Evolutionary conservation across 2,888 invertebrate genomes (phyloP).

Genomic region (Sphaerophoria taeniata): DNA sequence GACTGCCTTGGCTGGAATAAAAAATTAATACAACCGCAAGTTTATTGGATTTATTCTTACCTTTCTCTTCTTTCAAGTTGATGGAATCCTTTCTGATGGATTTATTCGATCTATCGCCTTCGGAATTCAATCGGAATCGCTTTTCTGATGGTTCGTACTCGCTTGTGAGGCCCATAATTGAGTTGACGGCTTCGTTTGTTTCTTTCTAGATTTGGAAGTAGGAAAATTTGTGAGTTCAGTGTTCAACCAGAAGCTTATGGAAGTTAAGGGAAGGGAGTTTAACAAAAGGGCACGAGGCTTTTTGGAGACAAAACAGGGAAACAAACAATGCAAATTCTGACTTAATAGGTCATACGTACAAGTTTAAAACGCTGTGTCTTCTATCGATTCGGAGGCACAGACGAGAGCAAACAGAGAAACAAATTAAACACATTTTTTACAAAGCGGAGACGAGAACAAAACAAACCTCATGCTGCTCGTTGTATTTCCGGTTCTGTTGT

Average conservation of each 20-base stretch:
- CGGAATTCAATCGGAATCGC: slow-evolving; percentile 72
- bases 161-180: slow-evolving; percentile 78
- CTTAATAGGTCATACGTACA: slow-evolving; percentile 30
- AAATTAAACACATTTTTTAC: slow-evolving; percentile 1
- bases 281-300: not conserved
- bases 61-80: slow-evolving; percentile 21
- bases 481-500: slow-evolving; percentile 79
- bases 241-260: not conserved
- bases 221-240: not conserved
- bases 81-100: slow-evolving; percentile 10
- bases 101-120: slow-evolving; percentile 75
- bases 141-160: slow-evolving; percentile 73
- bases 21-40: too few species aligned
- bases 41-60: slow-evolving; percentile 9
- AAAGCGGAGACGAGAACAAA: not conserved
- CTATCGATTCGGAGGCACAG: slow-evolving; percentile 24
- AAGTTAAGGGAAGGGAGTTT: not conserved
- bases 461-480: slow-evolving; percentile 80
- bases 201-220: slow-evolving; percentile 78
- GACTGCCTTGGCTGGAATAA: slow-evolving; percentile 77
- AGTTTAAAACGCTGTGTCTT: slow-evolving; percentile 33
- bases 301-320: not conserved
- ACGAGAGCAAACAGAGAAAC: slow-evolving; percentile 22
- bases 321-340: not conserved
- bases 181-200: slow-evolving; percentile 82